Evolutionary conservation across 2,113 vertebrate genomes (phyloP), one percentile per base, ranked within the genome.

Genomic region (Ptyas mucosa): DNA sequence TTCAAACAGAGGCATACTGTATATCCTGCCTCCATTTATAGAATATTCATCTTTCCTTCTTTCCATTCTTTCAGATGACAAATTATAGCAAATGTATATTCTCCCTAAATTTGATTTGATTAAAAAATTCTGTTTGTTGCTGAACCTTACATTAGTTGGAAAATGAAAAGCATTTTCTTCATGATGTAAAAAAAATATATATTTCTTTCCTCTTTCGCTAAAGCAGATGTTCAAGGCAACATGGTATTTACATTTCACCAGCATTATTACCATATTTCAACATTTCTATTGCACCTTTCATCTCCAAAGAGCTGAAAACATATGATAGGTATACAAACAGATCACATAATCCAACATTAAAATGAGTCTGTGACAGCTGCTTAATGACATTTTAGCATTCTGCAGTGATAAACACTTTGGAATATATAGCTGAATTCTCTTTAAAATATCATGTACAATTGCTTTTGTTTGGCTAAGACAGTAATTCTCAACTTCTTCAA

Each of bases 41-140:
- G 34, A 46, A 57, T 8, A 15, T 20, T n/a, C 55, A 29, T 46
- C 12, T 43, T 23, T 14, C 46, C 34, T 64, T 87, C 39, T 23
- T 88, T 89, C 52, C 61, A 54, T 54, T 81, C 34, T 46, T 54
- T 18, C 75, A 81, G 34, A 81, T 15, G 24, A 58, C 9, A 58
- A 29, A 86, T 10, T 52, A 93, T 92, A 93, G 89, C 61, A 57
- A n/a, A 75, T 91, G 3, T 34, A 92, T 94, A 53, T 10, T 87
- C 93, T 95, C 92, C 95, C 3, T 90, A 92, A 93, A 7, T 95
- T 90, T 57, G 92, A 85, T 90, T 64, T 43, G 93, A 92, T 54
- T 85, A 89, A 91, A 85, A 89, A 90, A 57, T 52, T 49, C 57
- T 49, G 57, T 81, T 96, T 69, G 69, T 89, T 93, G 90, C 75